phyloP scores from a whole-genome alignment of 2,888 invertebrate species.

The Mesoligia furuncula region DNA sequence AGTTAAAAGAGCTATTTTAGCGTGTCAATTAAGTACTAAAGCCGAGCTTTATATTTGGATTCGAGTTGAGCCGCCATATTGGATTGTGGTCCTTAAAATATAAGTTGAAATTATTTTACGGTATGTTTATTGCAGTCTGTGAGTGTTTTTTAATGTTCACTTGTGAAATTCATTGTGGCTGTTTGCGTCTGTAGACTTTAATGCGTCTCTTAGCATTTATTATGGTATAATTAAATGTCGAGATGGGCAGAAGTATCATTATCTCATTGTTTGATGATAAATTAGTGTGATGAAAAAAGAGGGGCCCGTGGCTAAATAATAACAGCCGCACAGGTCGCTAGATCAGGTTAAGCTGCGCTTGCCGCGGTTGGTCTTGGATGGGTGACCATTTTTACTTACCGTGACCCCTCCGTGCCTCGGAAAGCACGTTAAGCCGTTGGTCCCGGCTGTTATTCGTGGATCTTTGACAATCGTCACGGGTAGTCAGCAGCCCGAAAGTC shows the following conservation, averaged over 20 bases:
- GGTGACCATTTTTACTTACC: too few relatives aligned
- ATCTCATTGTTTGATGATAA: too few relatives aligned
- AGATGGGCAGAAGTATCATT: background rate
- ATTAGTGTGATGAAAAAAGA: too few relatives aligned
- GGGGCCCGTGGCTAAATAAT: too few relatives aligned
- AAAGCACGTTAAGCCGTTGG: too few relatives aligned
- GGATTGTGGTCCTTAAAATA: conserved; percentile 33
- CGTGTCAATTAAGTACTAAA: conserved; percentile 66
- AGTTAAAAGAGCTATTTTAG: conserved; percentile 67
- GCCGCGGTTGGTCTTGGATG: too few relatives aligned
- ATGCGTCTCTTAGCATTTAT: conserved; percentile 4
- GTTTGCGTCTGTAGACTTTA: background rate
- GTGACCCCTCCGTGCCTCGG: too few relatives aligned
- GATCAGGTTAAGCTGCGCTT: too few relatives aligned
- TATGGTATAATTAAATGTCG: background rate
- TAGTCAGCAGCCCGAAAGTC: too few relatives aligned
- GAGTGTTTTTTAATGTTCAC: conserved; percentile 37
- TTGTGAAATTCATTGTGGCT: conserved; percentile 10
- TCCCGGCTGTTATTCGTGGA: too few relatives aligned
- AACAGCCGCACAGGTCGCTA: too few relatives aligned
- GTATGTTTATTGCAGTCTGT: conserved; percentile 25
- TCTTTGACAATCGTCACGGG: too few relatives aligned
- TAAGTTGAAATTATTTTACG: conserved; percentile 29
- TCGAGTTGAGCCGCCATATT: conserved; percentile 46
- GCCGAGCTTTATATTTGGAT: conserved; percentile 50